Base-by-base conservation (phyloP, 92 coral and sea anemone species). In the Hydrozoanthus gracilis region DNA sequence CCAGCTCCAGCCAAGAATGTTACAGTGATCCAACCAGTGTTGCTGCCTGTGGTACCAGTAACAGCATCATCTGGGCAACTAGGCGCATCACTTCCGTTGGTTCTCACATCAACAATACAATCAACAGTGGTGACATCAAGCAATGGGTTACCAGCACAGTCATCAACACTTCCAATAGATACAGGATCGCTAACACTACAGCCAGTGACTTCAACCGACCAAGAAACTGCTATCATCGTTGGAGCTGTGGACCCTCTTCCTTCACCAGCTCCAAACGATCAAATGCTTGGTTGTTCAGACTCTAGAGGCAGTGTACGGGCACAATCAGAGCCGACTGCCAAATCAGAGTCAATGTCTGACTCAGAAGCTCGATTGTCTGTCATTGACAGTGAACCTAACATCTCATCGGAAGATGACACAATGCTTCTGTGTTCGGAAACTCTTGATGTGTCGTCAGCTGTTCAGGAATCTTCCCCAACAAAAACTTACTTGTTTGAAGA, bases 1-100 rank as follows among this genome's bases (percentile, higher is more conserved):
- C 99, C 99, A 14, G 99, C 99, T 5, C 99, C 99, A 65, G 95
- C 98, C 9, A 97, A 97, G 82, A 86, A 79, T 83, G 86, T 89
- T n/a, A 44, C 92, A 4, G 85, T 92, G 44, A 78, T 88, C 62
- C 92, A 98, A 17, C 90, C 98, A 18, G 93, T 93, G 50, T 78
- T 93, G 48, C 86, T 95, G 16, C 99, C 99, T 44, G 88, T 89
- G 75, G 91, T 84, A 49, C 80, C 92, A 10, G 88, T 80, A 48
- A 76, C 98, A 45, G 87, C 89, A 13, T 12, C 89, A 46, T 91
- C 93, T 76, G 87, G 91, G 3, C 89, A 85, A 27, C 92, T 92
- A 15, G 89, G 88, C 8, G 79, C 95, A 1, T 74, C 98, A 72
- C 92, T 90, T 65, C 85, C 98, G 0, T 16, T 88, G 67, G 88